Base-by-base conservation (phyloP, 2,888 invertebrate species). In the Mylabris sibirica region DNA sequence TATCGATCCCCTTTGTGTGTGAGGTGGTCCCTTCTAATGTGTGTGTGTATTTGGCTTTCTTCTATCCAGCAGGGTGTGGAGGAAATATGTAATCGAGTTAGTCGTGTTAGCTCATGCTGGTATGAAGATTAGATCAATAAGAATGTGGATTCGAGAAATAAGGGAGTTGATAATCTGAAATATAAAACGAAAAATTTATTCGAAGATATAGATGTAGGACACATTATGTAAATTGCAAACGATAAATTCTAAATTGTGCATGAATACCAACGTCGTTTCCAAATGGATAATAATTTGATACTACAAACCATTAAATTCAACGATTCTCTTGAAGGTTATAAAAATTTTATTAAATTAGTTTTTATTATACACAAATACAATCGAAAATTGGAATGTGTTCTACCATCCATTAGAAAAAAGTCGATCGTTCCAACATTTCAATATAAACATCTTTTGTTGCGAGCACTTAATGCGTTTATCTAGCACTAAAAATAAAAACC, bases 101-200 rank as follows among this genome's bases (percentile, higher is more conserved):
- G 61, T 66, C 67, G 66, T 65, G 71, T 74, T 71, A 71, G 69
- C 66, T 63, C 68, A 73, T 73, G 74, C 72, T 75, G 73, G 73
- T 73, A 72, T 65, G 71, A 69, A 71, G 72, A 74, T 74, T 73
- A 71, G 65, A 73, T 75, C 73, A 68, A 73, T 72, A 72, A 60
- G n/a, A 44, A 44, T n/a, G 17, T 11, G 22, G 11, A 60, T 17
- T 60, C 14, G 17, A 20, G 20, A 49, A 11, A 17, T 20, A 3
- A 6, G 9, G 2, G 6, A 11, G 20, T 5, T 12, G 12, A 38
- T 44, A n/a, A 8, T 44, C n/a, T 1, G 20, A 17, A 8, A 49
- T 49, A 49, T 49, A 49, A 30, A 30, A 49, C 49, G 49, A 49
- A 49, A 44, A 44, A 30, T 30, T 38, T 11, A 5, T 41, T n/a